A percentile compares a stretch with the other conserved stretches of the same genome.
Evolutionary conservation across 2,888 invertebrate species (phyloP).

Genomic region (Melieria picta): DNA sequence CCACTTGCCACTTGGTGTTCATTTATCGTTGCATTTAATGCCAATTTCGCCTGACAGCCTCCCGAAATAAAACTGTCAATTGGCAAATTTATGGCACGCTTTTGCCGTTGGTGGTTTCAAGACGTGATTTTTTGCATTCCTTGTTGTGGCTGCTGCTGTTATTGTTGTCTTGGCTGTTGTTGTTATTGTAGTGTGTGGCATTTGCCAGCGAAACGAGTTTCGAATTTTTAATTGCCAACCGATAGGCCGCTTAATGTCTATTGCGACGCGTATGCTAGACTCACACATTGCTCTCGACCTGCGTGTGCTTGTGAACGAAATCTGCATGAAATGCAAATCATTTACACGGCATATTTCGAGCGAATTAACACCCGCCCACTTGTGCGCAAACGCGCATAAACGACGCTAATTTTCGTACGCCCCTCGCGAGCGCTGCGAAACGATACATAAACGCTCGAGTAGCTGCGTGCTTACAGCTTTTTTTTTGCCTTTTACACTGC

Average conservation of each 20-base stretch:
- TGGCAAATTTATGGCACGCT: constrained; percentile 19
- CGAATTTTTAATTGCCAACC: no score
- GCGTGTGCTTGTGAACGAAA: no score
- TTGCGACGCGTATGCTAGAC: no score
- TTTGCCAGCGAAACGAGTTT: no score
- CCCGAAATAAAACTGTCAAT: constrained; percentile 27
- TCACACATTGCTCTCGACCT: no score
- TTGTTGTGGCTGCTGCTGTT: not conserved
- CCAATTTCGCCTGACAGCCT: constrained; percentile 2
- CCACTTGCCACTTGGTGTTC: constrained; percentile 17
- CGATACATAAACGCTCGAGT: no score
- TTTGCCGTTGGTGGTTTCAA: not conserved
- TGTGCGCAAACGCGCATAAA: not conserved
- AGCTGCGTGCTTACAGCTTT: no score
- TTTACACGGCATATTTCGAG: not conserved
- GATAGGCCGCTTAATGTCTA: no score
- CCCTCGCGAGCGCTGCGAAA: no score
- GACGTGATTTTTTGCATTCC: not conserved
- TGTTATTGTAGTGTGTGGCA: not conserved
- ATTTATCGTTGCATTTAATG: constrained; percentile 6
- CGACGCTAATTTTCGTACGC: not conserved
- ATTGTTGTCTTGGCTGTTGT: not conserved
- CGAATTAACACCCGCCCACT: constrained; percentile 1
- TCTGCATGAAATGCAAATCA: no score
- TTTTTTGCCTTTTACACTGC: not conserved